phyloP scores from a whole-genome alignment of 1,140 invertebrate genomes.

The Amphibalanus amphitrite region DNA sequence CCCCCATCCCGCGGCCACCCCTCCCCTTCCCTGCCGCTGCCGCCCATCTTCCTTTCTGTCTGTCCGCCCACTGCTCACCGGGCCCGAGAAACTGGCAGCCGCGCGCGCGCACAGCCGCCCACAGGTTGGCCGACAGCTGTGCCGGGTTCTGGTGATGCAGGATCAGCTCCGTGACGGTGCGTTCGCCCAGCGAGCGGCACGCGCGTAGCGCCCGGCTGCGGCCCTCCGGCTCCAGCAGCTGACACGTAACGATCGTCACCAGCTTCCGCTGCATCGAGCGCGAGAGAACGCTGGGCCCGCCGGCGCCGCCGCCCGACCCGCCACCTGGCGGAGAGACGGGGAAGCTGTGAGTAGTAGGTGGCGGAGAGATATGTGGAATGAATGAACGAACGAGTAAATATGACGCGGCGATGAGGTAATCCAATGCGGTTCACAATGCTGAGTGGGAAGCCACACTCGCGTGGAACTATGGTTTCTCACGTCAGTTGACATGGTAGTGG shows the following conservation, averaged over 20 bases:
- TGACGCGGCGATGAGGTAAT: too few relatives aligned
- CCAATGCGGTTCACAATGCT: too few relatives aligned
- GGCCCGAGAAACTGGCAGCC: conserved; percentile 99
- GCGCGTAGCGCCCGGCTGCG: conserved; percentile 55
- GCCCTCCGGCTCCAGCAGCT: conserved; percentile 69
- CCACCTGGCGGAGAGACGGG: not conserved
- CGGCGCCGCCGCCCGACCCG: not conserved
- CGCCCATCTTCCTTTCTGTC: too few relatives aligned
- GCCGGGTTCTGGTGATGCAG: conserved; percentile 85
- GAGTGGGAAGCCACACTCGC: too few relatives aligned
- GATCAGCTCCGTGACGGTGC: conserved; percentile 87
- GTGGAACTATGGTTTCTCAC: too few relatives aligned
- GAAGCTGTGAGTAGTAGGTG: not conserved
- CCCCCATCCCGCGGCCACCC: too few relatives aligned
- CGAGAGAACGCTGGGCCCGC: conserved; percentile 37
- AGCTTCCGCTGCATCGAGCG: conserved; percentile 90
- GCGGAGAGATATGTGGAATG: too few relatives aligned
- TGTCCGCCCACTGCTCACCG: too few relatives aligned
- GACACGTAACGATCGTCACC: conserved; percentile 78
- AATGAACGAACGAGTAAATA: too few relatives aligned
- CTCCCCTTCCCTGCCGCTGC: too few relatives aligned
- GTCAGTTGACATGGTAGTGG: too few relatives aligned
- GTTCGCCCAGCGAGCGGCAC: conserved; percentile 76
- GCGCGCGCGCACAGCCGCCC: conserved; percentile 87
- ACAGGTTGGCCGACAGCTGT: conserved; percentile 79